Conservation (phyloP, 2,113 vertebrate species). For the Xenus cinereus region DNA sequence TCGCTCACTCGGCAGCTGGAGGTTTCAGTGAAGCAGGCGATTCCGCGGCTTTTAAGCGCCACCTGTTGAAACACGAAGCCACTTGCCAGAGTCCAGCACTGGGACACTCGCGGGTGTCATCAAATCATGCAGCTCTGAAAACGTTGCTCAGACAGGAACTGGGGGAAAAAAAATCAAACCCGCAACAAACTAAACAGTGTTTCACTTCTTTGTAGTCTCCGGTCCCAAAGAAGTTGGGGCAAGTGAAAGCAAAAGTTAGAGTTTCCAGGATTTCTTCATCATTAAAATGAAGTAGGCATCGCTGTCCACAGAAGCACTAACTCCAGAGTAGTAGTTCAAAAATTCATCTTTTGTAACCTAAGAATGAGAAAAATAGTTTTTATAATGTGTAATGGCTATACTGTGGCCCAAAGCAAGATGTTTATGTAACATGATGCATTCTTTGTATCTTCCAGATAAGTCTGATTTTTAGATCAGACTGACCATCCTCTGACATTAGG, state of each 20-base stretch:
- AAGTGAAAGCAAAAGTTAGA: conserved; percentile 29
- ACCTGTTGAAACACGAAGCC: not conserved
- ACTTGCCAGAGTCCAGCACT: not conserved
- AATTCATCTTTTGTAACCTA: conserved; percentile 69
- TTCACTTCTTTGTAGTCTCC: not conserved
- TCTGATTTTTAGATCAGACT: not conserved
- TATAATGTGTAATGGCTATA: not conserved
- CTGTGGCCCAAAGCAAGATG: not conserved
- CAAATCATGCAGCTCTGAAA: not conserved
- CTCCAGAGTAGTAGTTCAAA: conserved; percentile 62
- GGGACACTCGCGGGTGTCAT: not conserved
- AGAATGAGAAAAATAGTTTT: not conserved
- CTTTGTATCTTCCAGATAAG: not conserved
- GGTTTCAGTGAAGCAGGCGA: fast-evolving
- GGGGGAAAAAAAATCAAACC: not conserved
- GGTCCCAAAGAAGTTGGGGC: not conserved
- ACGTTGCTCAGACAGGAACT: fast-evolving
- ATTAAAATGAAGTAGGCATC: conserved; percentile 68
- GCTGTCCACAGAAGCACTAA: conserved; percentile 60
- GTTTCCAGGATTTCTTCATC: conserved; percentile 65
- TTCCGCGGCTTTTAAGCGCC: not conserved
- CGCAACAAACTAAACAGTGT: not conserved
- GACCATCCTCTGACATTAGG: not conserved
- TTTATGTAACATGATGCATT: not conserved
- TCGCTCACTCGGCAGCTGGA: not conserved